Conservation (phyloP, 2,797 vertebrate genomes). For the Decapterus maruadsi region DNA sequence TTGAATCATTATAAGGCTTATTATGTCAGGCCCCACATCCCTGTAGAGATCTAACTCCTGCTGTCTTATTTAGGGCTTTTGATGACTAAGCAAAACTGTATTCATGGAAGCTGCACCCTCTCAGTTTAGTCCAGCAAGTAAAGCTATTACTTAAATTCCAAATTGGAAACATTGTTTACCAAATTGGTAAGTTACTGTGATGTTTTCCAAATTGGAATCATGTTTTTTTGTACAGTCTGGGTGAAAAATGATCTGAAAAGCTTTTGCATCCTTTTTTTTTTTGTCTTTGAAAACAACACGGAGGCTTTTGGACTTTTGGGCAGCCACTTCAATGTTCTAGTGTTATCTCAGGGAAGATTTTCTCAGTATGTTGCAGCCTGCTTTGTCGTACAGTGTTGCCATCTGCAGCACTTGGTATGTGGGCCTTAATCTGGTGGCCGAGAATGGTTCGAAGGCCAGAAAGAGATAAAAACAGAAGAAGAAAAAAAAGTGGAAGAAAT, state of each 20-base stretch:
- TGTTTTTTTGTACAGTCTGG: slow-evolving; percentile 73
- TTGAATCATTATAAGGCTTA: slow-evolving; percentile 11
- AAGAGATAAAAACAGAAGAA: background rate
- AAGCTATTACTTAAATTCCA: slow-evolving; percentile 92
- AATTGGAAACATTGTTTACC: slow-evolving; percentile 99
- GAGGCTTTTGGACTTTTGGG: slow-evolving; percentile 54
- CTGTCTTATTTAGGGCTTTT: slow-evolving; percentile 42
- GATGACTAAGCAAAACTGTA: slow-evolving; percentile 47
- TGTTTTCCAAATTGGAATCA: slow-evolving; percentile 92
- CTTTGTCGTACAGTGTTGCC: slow-evolving; percentile 41
- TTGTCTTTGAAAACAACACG: slow-evolving; percentile 51
- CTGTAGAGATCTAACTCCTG: slow-evolving; percentile 37
- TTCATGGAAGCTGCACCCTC: slow-evolving; percentile 63
- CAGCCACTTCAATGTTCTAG: slow-evolving; percentile 51
- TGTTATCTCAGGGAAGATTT: slow-evolving; percentile 83
- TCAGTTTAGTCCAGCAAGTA: slow-evolving; percentile 75
- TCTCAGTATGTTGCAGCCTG: slow-evolving; percentile 40
- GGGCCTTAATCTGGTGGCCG: slow-evolving; percentile 33
- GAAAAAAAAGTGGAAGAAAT: slow-evolving; percentile 42
- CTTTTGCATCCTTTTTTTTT: slow-evolving; percentile 48
- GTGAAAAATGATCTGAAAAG: slow-evolving; percentile 37
- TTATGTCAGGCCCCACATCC: slow-evolving; percentile 4
- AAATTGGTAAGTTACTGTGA: slow-evolving; percentile 95
- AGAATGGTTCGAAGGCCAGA: slow-evolving; percentile 17
- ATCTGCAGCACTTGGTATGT: slow-evolving; percentile 34